Evolutionary conservation across 1,140 invertebrate species (phyloP).

Genomic region (Conus ventricosus): DNA sequence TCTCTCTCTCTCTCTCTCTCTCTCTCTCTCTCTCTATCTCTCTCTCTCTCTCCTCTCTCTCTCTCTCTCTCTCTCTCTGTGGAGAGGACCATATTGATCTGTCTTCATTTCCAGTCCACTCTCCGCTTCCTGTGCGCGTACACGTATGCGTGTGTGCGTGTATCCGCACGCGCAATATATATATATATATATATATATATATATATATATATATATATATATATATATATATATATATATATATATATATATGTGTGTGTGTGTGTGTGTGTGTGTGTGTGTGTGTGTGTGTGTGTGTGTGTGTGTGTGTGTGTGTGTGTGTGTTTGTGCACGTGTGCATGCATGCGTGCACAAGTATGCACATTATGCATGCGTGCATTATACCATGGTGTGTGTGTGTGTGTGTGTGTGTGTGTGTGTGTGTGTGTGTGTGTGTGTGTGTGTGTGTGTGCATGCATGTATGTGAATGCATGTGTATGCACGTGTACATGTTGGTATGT

Average conservation of each 20-base stretch:
- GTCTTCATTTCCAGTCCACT: too few species aligned
- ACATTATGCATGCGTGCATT: background rate
- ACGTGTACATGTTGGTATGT: background rate
- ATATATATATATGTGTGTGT: background rate
- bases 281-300: conserved; percentile 17
- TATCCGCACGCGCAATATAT: too few species aligned
- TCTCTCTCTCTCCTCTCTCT: too few species aligned
- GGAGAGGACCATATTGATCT: too few species aligned
- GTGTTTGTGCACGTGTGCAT: background rate
- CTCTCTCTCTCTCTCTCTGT: too few species aligned
- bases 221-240: background rate
- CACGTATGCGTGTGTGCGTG: background rate
- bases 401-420: conserved; percentile 5
- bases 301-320: conserved; percentile 5
- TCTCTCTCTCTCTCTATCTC: too few species aligned
- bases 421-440: conserved; percentile 18
- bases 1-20: too few species aligned
- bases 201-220: background rate
- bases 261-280: background rate
- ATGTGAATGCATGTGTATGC: background rate
- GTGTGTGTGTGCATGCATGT: background rate
- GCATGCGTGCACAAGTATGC: background rate
- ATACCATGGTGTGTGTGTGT: background rate
- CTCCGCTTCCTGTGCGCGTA: background rate
- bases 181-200: background rate